These are phyloP conservation scores for Dexiosoma caninum DNA, from an alignment of 2,888 invertebrate species.

Conservation along the genomic window DNA sequence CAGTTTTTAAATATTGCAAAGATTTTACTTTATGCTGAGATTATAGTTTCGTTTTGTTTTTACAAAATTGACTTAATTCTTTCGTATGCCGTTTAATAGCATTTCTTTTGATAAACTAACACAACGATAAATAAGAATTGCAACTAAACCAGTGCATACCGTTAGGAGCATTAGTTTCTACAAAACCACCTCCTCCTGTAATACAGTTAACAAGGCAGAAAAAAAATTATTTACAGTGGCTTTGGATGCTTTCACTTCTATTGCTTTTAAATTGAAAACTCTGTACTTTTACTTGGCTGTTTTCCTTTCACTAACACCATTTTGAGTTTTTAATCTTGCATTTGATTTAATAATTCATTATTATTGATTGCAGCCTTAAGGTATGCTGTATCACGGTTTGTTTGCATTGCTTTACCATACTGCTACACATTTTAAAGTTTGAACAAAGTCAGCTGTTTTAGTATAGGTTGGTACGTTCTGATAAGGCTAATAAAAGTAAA, in stretches of 20 bases:
- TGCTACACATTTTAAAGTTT: too few relatives aligned
- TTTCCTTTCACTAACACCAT: background rate
- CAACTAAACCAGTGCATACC: conserved; percentile 24
- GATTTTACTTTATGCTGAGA: too few relatives aligned
- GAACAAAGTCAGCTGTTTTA: too few relatives aligned
- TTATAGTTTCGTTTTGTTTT: too few relatives aligned
- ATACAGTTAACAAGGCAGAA: background rate
- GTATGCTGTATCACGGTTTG: background rate
- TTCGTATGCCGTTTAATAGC: background rate
- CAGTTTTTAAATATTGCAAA: too few relatives aligned
- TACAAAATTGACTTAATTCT: too few relatives aligned
- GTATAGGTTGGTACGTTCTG: too few relatives aligned
- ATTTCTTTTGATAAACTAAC: background rate
- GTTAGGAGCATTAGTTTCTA: background rate
- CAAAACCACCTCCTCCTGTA: background rate
- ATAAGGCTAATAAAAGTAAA: too few relatives aligned
- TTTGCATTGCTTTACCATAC: background rate
- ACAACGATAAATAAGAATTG: background rate
- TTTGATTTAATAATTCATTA: conserved; percentile 46
- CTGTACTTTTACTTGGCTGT: background rate
- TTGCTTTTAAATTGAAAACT: background rate
- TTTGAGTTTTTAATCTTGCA: conserved; percentile 25
- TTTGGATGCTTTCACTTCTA: background rate
- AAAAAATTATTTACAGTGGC: conserved; percentile 3
- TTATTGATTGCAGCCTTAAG: conserved; percentile 32